Percentiles rank a stretch among this genome's conserved stretches.
Conservation (phyloP, 2,113 vertebrate species). For the Boleophthalmus pectinirostris region DNA sequence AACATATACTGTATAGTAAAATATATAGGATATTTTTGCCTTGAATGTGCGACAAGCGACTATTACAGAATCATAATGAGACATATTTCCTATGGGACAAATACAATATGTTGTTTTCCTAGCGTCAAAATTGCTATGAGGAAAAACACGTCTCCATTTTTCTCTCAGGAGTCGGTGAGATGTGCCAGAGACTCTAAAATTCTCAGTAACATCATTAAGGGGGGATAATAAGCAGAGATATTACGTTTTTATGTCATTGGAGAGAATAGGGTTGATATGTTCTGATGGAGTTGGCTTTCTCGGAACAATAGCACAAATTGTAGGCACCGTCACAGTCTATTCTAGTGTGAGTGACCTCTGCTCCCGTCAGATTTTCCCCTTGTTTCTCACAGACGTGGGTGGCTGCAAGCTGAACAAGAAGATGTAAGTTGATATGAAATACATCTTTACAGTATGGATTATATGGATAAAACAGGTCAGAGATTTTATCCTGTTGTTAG, state of each 20-base stretch:
- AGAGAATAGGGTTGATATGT: background rate
- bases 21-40: background rate
- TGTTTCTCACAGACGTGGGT: background rate
- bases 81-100: background rate
- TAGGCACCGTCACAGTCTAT: slow-evolving; percentile 1
- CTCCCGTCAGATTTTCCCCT: background rate
- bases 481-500: background rate
- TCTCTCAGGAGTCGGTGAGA: background rate
- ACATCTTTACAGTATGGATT: background rate
- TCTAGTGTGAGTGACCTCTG: slow-evolving; percentile 4
- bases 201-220: background rate
- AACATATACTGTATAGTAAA: background rate
- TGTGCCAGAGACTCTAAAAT: background rate
- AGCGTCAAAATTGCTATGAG: background rate
- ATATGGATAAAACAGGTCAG: background rate
- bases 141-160: slow-evolving; percentile 2
- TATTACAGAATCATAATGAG: background rate
- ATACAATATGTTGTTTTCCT: background rate
- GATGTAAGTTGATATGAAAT: background rate
- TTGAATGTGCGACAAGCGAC: background rate
- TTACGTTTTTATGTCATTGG: background rate
- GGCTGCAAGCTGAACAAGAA: background rate
- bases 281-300: background rate
- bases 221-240: background rate
- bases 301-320: slow-evolving; percentile 1